These are phyloP conservation scores for Antechinus flavipes DNA, from an alignment of 2,113 vertebrate species.

Conservation along the genomic window DNA sequence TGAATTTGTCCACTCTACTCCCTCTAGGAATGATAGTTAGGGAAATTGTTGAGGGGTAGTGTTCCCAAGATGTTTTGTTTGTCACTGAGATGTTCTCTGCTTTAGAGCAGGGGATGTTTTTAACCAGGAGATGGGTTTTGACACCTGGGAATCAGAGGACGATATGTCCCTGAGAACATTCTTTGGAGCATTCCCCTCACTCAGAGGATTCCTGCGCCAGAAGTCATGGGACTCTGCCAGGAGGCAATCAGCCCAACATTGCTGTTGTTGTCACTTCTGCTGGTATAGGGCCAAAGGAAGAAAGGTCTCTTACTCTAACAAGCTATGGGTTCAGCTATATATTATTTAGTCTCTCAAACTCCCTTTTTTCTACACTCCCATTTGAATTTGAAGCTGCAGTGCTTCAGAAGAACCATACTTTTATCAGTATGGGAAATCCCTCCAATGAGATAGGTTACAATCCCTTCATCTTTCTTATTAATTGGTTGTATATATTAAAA, in stretches of 20 bases:
- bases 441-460: neutral
- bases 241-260: neutral
- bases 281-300: neutral
- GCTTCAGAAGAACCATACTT: neutral
- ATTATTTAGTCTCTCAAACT: neutral
- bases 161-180: neutral
- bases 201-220: neutral
- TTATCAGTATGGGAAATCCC: neutral
- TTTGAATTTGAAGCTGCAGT: neutral
- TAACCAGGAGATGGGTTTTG: neutral
- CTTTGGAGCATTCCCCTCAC: neutral
- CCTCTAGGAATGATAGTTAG: neutral
- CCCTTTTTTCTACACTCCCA: neutral
- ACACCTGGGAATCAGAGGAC: neutral
- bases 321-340: neutral
- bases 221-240: neutral
- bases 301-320: neutral
- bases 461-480: neutral
- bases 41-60: neutral
- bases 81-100: neutral
- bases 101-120: neutral
- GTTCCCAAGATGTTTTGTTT: neutral
- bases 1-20: neutral
- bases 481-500: neutral
- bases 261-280: neutral